Evolutionary conservation across 2,888 invertebrate species (phyloP), one percentile per base, ranked within the genome.

Genomic region (Arenicola marina): DNA sequence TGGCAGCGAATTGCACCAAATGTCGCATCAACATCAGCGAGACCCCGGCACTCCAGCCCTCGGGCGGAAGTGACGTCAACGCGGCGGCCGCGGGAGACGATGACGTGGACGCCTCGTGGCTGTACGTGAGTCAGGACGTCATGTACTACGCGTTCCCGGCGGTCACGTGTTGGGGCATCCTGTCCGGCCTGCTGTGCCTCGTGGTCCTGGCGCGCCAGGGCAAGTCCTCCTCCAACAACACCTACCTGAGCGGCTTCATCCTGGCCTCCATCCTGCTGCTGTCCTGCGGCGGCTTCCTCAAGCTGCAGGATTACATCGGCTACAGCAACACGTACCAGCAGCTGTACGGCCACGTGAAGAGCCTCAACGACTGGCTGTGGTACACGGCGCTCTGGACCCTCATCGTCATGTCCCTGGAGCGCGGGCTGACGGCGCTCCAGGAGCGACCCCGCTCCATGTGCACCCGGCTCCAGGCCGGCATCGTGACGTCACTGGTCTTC

Each of bases 381-480:
- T 78, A 76, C 71, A 75, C 75, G n/a, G 70, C 75, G 38, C 69
- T 78, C 33, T 81, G 81, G 80, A 70, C 79, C 18, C 73, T 80
- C 24, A 73, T 79, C 58, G 73, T 79, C 58, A 76, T 77, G 74
- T 74, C 75, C 51, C 65, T 79, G 44, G 78, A 80, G 66, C 72
- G 79, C 7, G 72, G 75, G 34, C 72, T 79, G 31, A 75, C 75
- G 11, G 73, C 76, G 43, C 71, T 76, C 7, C 73, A 75, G 18
- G 70, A 73, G 44, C 73, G 75, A 21, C 71, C 75, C 26, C 72
- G 71, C 57, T 69, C 74, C 34, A 66, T 75, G 29, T 78, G 78
- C 51, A 44, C 44, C 62, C 68, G 75, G 4, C 69, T 70, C 31
- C 79, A 80, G 67, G 76, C 80, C 2, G 73, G 73, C 29, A 70